Evolutionary conservation across 2,113 vertebrate species (phyloP).

Genomic region (Sceloporus tristichus): DNA sequence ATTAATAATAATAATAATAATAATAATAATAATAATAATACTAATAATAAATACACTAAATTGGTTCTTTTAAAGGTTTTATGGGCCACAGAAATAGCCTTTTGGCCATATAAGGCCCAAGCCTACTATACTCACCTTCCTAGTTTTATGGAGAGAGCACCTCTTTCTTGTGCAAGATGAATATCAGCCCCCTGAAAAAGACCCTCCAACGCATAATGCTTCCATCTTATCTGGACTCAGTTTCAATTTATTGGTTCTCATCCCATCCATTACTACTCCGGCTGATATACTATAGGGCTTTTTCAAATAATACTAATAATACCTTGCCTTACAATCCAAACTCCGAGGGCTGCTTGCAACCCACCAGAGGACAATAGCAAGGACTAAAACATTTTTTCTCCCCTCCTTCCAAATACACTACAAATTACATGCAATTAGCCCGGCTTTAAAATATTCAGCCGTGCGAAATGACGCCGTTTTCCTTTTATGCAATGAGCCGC

Average conservation of each 20-base stretch:
- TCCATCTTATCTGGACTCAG: neutral
- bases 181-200: no score
- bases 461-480: constrained; percentile 62
- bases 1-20: no score
- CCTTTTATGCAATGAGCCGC: constrained; percentile 63
- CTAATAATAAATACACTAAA: no score
- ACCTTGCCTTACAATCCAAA: neutral
- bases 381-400: neutral
- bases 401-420: neutral
- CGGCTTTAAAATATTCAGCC: constrained; percentile 45
- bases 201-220: no score
- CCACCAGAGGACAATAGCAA: neutral
- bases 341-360: neutral
- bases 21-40: no score
- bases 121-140: no score
- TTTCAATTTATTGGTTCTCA: neutral
- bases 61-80: no score
- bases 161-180: neutral
- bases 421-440: constrained; percentile 33
- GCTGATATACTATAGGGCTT: neutral
- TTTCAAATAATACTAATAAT: neutral
- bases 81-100: no score
- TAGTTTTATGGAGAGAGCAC: no score
- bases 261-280: neutral
- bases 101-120: no score